A percentile compares a stretch with the other conserved stretches of the same genome.
These are phyloP conservation scores for Hirtodrosophila confusa DNA, from an alignment of 2,888 invertebrate species.

Conservation along the genomic window DNA sequence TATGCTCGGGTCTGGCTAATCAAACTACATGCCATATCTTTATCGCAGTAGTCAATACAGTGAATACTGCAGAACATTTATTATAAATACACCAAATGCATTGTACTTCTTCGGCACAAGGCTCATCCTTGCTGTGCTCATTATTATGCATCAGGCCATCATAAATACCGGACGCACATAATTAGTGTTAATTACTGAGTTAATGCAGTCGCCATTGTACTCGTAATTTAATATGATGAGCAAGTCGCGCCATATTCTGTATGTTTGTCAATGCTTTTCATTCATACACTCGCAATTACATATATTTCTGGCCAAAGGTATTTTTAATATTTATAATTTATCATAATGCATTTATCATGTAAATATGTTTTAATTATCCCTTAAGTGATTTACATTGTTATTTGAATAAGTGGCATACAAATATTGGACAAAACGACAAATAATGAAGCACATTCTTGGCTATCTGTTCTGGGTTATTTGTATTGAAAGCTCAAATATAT, in stretches of 20 bases:
- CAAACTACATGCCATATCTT: too few relatives aligned
- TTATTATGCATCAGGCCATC: slow-evolving; percentile 40
- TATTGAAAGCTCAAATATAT: too few relatives aligned
- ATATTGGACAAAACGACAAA: slow-evolving; percentile 1
- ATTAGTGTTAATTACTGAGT: slow-evolving; percentile 76
- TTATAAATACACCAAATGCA: slow-evolving; percentile 62
- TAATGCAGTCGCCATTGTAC: slow-evolving; percentile 67
- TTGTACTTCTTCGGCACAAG: slow-evolving; percentile 30
- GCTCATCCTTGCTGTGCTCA: slow-evolving; percentile 13
- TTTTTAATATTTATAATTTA: slow-evolving; percentile 33
- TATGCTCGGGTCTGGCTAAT: too few relatives aligned
- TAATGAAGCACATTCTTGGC: not conserved
- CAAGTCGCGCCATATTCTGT: slow-evolving; percentile 8
- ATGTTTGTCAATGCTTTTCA: slow-evolving; percentile 5
- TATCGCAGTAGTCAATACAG: too few relatives aligned
- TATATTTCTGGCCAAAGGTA: not conserved
- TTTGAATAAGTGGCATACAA: slow-evolving; percentile 18
- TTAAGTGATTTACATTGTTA: slow-evolving; percentile 56
- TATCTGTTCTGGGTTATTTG: too few relatives aligned
- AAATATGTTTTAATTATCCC: slow-evolving; percentile 68
- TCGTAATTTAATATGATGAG: slow-evolving; percentile 52
- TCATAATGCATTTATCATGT: slow-evolving; percentile 38
- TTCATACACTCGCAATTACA: not conserved
- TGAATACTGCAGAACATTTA: slow-evolving; percentile 14
- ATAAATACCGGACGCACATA: slow-evolving; percentile 64